Base-by-base conservation (phyloP, 2,888 invertebrate genomes). In the Drosophila nr. perissopoda region DNA sequence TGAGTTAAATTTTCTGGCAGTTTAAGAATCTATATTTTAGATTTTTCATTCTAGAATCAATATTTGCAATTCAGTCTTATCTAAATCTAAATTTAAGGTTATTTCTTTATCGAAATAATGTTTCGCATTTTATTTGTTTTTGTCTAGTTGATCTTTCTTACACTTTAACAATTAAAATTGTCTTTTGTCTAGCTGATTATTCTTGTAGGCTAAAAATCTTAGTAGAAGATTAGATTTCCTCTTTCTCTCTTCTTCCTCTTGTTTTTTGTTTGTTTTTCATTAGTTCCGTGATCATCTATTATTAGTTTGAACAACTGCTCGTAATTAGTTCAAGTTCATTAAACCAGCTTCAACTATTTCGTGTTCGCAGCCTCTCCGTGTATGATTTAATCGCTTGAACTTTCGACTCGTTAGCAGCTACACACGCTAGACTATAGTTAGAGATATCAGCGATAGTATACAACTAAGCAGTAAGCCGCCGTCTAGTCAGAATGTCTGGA, bases 271-370 rank as follows among this genome's bases (percentile, higher is more conserved):
- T 33, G 16, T 18, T 7, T 42, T 8, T n/a, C 18, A 10, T 25
- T 27, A 38, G 38, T 27, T 38, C 11, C 36, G 38, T 27, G 38
- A 27, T 6, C 27, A 54, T 7, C 6, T 54, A n/a, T 27, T 31
- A 13, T 29, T 52, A 33, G 13, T 13, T 13, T 6, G 16, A 8
- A 25, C 21, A 52, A n/a, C 33, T 31, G 16, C 16, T 16, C 8
- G 61, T 18, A 86, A 79, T 84, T 87, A 78, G 84, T 82, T 84
- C 87, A 87, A 84, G 87, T 82, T 87, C 86, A 83, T 76, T 83
- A 86, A 74, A 57, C 48, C 58, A 65, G 31, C 52, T 13, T 52
- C 69, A 56, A 34, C 33, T 48, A 42, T 5, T 11, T 11, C 11
- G 16, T 25, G n/a, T 13, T 33, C 27, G 33, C 54, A 64, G 57